Conservation (phyloP, 2,797 vertebrate genomes). For the Girardinus metallicus region DNA sequence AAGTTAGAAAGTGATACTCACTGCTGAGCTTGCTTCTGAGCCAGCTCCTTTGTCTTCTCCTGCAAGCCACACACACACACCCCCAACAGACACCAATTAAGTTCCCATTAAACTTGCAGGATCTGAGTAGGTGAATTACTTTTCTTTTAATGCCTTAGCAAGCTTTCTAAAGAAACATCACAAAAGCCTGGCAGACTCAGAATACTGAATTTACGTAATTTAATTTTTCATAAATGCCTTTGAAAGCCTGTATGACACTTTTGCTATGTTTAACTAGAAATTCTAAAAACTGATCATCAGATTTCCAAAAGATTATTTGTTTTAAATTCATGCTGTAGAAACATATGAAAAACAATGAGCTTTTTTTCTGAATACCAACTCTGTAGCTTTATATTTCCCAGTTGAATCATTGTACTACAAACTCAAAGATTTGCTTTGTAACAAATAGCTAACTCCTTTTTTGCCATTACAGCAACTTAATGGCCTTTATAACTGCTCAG, state of each 20-base stretch:
- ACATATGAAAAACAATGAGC: not conserved
- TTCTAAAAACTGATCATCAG: not conserved
- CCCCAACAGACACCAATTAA: conserved; percentile 67
- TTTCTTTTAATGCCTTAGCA: conserved; percentile 34
- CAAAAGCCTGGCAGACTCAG: conserved; percentile 13
- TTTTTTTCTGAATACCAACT: not conserved
- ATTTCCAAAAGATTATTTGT: not conserved
- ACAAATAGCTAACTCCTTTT: not conserved
- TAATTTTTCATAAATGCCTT: not conserved
- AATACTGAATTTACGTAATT: not conserved
- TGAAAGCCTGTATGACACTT: not conserved
- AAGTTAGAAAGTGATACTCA: conserved; percentile 84
- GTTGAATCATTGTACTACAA: not conserved
- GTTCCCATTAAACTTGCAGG: conserved; percentile 78
- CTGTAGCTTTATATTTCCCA: not conserved
- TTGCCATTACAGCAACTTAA: not conserved
- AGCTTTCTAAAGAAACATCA: conserved; percentile 39
- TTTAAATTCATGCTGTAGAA: not conserved
- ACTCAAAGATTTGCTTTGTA: not conserved
- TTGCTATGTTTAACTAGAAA: not conserved
- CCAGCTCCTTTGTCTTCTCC: conserved; percentile 96
- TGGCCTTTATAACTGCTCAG: not conserved
- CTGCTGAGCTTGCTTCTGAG: conserved; percentile 96
- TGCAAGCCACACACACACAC: conserved; percentile 67
- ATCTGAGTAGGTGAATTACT: conserved; percentile 55